phyloP scores from a whole-genome alignment of 2,113 vertebrate species.

The Amazona vittata region DNA sequence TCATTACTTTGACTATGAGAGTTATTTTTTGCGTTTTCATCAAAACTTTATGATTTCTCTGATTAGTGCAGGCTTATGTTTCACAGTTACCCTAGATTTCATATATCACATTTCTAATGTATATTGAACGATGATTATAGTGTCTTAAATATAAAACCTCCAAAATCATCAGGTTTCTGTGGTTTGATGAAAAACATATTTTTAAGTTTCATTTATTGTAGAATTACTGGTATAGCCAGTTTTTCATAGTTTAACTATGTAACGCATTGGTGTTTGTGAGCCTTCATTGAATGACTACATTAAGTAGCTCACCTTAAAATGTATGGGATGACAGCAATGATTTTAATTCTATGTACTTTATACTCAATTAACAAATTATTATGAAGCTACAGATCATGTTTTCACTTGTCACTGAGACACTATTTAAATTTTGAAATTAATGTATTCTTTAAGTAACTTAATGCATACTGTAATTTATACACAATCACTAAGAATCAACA shows the following conservation, averaged over 20 bases:
- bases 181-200: background rate
- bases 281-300: background rate
- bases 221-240: background rate
- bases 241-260: background rate
- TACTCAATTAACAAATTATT: constrained; percentile 18
- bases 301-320: background rate
- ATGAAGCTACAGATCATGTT: background rate
- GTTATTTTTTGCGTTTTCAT: background rate
- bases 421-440: constrained; percentile 20
- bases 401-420: background rate
- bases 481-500: constrained; percentile 28
- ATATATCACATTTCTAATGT: background rate
- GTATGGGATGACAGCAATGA: background rate
- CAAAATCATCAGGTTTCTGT: background rate
- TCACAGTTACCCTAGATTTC: background rate
- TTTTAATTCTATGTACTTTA: background rate
- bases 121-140: background rate
- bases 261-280: background rate
- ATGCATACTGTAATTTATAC: constrained; percentile 37
- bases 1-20: background rate
- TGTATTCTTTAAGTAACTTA: constrained; percentile 31
- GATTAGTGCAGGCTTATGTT: background rate
- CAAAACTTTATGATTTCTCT: background rate
- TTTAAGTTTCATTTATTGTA: background rate
- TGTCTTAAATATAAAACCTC: background rate